Conservation (phyloP, 2,797 vertebrate genomes). For the Chrysocyon brachyurus region DNA sequence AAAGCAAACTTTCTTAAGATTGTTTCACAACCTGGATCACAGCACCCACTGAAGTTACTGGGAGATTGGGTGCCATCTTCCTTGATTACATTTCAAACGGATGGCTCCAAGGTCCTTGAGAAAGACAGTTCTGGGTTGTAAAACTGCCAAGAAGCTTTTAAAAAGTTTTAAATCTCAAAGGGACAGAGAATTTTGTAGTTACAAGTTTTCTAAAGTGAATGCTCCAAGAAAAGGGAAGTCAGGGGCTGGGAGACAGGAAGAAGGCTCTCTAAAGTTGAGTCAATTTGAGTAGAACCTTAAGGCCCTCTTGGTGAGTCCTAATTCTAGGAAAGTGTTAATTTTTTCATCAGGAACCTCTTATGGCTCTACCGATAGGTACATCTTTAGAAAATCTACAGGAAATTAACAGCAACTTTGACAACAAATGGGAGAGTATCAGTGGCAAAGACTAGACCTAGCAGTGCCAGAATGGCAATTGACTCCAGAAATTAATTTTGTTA, state of each 20-base stretch:
- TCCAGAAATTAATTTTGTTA: neutral
- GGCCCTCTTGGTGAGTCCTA: neutral
- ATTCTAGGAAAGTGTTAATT: neutral
- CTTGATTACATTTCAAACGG: neutral
- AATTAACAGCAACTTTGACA: neutral
- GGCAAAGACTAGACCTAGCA: neutral
- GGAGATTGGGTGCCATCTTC: neutral
- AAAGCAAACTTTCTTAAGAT: neutral
- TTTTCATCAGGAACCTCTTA: neutral
- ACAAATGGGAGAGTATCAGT: rapidly evolving
- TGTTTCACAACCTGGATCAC: neutral
- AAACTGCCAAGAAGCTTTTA: neutral
- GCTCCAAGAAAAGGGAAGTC: neutral
- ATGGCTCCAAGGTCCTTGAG: neutral
- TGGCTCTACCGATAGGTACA: neutral
- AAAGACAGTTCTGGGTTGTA: neutral
- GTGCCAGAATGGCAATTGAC: rapidly evolving
- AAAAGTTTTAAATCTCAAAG: neutral
- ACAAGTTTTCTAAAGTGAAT: neutral
- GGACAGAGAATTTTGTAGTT: neutral
- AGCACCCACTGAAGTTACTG: neutral
- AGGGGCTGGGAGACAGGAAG: neutral
- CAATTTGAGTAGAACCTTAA: neutral
- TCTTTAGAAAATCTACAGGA: neutral
- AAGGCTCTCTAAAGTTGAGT: neutral